phyloP scores from a whole-genome alignment of 2,797 vertebrate genomes.

The Hypotaenidia philippensis region DNA sequence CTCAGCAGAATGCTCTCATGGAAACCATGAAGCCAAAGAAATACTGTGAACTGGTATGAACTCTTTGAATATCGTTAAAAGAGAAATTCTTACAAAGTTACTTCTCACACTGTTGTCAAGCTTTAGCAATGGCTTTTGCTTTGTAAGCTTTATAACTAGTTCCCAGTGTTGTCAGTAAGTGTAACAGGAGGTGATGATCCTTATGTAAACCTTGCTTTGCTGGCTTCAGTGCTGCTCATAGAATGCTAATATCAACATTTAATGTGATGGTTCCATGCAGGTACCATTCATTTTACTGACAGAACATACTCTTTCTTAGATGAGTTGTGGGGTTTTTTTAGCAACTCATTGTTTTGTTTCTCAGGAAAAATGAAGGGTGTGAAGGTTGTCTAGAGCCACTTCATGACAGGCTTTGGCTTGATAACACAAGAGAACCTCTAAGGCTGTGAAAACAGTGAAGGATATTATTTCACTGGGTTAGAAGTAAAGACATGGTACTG shows the following conservation, averaged over 20 bases:
- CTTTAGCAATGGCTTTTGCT: not conserved
- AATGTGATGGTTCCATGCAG: fast-evolving
- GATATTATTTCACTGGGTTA: not conserved
- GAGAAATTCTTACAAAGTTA: not conserved
- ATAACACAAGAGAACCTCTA: not conserved
- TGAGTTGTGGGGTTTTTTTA: not conserved
- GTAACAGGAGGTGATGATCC: not conserved
- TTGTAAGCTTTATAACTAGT: not conserved
- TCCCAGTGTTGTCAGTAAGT: not conserved
- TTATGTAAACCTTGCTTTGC: not conserved
- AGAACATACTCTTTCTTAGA: not conserved
- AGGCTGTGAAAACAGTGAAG: not conserved
- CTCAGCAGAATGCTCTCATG: fast-evolving
- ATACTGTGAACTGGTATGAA: not conserved
- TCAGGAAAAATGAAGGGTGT: not conserved
- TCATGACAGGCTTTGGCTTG: not conserved
- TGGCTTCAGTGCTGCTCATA: not conserved
- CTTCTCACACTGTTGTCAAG: not conserved
- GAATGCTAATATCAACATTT: not conserved
- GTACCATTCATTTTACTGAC: not conserved
- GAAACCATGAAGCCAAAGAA: not conserved
- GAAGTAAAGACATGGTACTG: not conserved
- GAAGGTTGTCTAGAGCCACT: not conserved
- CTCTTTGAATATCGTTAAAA: not conserved
- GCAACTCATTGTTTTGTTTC: not conserved